Conservation (phyloP, 2,113 vertebrate genomes). For the Bungarus multicinctus region DNA sequence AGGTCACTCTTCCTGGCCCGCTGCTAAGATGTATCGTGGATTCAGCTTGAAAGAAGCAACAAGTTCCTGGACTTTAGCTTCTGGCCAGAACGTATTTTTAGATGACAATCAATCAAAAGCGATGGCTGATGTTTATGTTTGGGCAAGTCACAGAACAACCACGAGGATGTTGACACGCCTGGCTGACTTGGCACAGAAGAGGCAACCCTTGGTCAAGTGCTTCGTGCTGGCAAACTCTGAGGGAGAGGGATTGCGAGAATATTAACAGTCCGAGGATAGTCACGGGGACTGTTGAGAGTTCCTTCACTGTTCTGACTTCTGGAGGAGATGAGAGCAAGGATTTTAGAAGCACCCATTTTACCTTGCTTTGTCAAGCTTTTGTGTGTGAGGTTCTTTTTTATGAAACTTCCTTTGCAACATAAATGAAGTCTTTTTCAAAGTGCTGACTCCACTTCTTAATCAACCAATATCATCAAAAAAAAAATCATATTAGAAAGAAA, state of each 20-base stretch:
- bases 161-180: slow-evolving; percentile 50
- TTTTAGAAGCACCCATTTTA: not conserved
- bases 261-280: slow-evolving; percentile 41
- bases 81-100: slow-evolving; percentile 60
- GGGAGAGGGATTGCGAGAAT: not conserved
- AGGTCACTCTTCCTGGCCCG: slow-evolving; percentile 33
- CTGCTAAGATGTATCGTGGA: slow-evolving; percentile 1
- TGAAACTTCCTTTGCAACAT: not conserved
- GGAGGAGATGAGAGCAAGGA: not conserved
- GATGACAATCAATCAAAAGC: slow-evolving; percentile 64
- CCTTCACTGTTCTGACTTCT: not conserved
- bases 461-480: not conserved
- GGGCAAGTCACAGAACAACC: slow-evolving; percentile 61
- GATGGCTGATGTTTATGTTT: slow-evolving; percentile 67
- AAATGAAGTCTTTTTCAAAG: not conserved
- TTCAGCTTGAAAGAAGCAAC: slow-evolving; percentile 51
- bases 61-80: slow-evolving; percentile 49
- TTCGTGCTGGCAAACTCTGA: slow-evolving; percentile 10
- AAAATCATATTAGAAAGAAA: not conserved
- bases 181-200: slow-evolving; percentile 8
- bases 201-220: slow-evolving; percentile 38
- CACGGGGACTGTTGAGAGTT: not conserved
- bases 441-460: not conserved
- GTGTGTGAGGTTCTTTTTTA: too few species aligned
- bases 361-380: not conserved